phyloP scores from a whole-genome alignment of 1,140 invertebrate genomes.

The Aporrectodea caliginosa region DNA sequence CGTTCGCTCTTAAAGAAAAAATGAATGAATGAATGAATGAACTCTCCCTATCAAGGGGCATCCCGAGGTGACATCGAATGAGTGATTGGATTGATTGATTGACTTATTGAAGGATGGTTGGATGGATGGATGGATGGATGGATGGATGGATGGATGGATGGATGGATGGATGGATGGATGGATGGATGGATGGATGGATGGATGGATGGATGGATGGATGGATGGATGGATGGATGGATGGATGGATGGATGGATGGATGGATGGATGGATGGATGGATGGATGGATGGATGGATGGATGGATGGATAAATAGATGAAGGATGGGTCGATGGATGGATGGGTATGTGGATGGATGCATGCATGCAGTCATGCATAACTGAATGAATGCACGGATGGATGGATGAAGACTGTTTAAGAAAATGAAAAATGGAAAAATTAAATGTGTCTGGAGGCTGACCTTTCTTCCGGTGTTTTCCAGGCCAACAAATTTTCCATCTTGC shows the following conservation, averaged over 20 bases:
- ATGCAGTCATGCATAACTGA: not conserved
- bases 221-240: too few relatives aligned
- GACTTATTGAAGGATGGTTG: too few relatives aligned
- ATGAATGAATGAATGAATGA: too few relatives aligned
- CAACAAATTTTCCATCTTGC: conserved; percentile 58
- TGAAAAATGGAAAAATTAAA: not conserved
- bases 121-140: too few relatives aligned
- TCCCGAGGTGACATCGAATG: too few relatives aligned
- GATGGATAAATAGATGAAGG: not conserved
- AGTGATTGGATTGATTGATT: too few relatives aligned
- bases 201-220: too few relatives aligned
- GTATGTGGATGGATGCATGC: not conserved
- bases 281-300: not conserved
- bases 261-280: not conserved
- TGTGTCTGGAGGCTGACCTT: not conserved
- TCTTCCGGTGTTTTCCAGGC: conserved; percentile 55
- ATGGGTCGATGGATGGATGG: not conserved
- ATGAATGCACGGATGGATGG: not conserved
- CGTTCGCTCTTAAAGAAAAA: too few relatives aligned
- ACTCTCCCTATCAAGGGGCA: too few relatives aligned
- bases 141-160: too few relatives aligned
- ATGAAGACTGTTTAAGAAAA: not conserved
- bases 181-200: too few relatives aligned
- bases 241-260: not conserved
- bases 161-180: too few relatives aligned